These are phyloP conservation scores for Brenthis hecate DNA, from an alignment of 2,888 invertebrate genomes.

Conservation along the genomic window DNA sequence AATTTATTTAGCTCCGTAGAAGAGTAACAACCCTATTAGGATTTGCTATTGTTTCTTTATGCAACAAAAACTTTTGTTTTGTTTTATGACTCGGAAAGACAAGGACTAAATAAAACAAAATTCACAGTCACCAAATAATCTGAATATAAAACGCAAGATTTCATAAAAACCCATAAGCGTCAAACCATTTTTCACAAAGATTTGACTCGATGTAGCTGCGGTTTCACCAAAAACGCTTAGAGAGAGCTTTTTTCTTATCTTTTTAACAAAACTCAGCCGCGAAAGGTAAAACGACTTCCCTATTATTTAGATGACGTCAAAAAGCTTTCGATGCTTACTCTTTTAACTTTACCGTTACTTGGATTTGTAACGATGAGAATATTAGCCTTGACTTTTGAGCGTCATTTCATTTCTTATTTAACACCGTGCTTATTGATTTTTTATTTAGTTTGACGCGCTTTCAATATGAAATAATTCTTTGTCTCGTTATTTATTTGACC, in stretches of 20 bases:
- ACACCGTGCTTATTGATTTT: constrained; percentile 15
- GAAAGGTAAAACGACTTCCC: constrained; percentile 58
- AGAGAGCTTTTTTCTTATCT: constrained; percentile 53
- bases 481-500: too few relatives aligned
- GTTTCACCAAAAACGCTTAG: constrained; percentile 46
- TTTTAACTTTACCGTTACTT: constrained; percentile 42
- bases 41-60: constrained; percentile 6
- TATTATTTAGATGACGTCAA: constrained; percentile 69
- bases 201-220: constrained; percentile 47
- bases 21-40: constrained; percentile 2
- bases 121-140: constrained; percentile 7
- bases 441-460: background rate
- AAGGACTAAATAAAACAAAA: background rate
- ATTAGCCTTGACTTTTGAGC: constrained; percentile 16
- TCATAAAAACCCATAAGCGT: constrained; percentile 23
- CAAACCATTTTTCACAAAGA: constrained; percentile 34
- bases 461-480: background rate
- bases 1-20: constrained; percentile 8
- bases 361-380: constrained; percentile 12
- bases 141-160: constrained; percentile 11
- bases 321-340: constrained; percentile 61
- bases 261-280: constrained; percentile 54
- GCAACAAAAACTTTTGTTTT: background rate
- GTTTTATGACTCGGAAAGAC: background rate
- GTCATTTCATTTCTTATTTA: constrained; percentile 20